Percentiles rank a stretch among this genome's conserved stretches.
phyloP scores from a whole-genome alignment of 2,113 vertebrate species.

The Saimiri boliviensis region DNA sequence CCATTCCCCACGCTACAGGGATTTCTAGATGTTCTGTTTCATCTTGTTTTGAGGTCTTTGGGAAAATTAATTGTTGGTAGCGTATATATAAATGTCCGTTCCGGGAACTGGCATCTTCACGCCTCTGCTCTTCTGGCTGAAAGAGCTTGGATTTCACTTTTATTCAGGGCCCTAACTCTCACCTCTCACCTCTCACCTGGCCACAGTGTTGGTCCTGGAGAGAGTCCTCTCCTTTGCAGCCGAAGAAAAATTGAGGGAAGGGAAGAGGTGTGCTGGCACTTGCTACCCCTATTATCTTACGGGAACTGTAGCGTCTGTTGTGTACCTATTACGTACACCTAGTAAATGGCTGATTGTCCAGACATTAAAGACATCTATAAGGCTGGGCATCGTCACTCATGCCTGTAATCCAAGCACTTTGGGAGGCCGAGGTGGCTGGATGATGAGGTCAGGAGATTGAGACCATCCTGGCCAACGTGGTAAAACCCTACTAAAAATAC shows the following conservation, averaged over 20 bases:
- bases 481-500: too few relatives aligned
- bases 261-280: background rate
- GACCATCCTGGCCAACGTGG: too few relatives aligned
- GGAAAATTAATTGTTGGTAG: background rate
- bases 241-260: background rate
- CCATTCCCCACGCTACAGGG: background rate
- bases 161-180: background rate
- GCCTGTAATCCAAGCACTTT: too few relatives aligned
- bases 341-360: background rate
- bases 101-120: background rate
- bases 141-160: background rate
- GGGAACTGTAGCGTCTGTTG: background rate
- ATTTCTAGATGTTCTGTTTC: background rate
- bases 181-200: background rate
- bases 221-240: background rate
- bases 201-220: background rate
- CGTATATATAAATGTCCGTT: background rate
- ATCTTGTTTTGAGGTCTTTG: background rate
- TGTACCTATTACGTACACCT: fast-evolving
- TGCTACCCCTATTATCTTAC: background rate
- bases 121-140: background rate
- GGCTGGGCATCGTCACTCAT: fast-evolving
- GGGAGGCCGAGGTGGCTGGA: too few relatives aligned
- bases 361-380: background rate
- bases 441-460: too few relatives aligned